A percentile compares a stretch with the other conserved stretches of the same genome.
phyloP scores from a whole-genome alignment of 2,113 vertebrate species.

The Falcunculus frontatus region DNA sequence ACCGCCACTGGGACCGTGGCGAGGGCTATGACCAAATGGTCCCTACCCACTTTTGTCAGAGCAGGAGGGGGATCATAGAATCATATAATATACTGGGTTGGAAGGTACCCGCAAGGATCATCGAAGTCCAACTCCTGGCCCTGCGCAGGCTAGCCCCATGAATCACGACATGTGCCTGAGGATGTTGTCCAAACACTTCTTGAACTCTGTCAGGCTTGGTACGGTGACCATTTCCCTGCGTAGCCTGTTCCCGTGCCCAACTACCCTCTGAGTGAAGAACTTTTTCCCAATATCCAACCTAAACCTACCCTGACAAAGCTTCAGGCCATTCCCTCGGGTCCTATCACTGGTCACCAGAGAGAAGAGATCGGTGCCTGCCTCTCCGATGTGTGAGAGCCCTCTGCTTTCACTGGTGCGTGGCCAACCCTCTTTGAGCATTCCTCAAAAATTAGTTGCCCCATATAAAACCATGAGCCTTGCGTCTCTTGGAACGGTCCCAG shows the following conservation, averaged over 20 bases:
- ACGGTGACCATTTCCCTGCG: not conserved
- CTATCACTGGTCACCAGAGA: not conserved
- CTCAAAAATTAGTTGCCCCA: not conserved
- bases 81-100: not conserved
- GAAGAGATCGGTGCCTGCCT: not conserved
- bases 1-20: not conserved
- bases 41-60: not conserved
- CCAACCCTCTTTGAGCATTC: not conserved
- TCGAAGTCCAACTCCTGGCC: not conserved
- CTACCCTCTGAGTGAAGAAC: not conserved
- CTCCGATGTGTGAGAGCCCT: not conserved
- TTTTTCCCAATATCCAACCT: not conserved
- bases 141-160: not conserved
- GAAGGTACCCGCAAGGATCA: not conserved
- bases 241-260: not conserved
- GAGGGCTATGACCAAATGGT: not conserved
- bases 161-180: not conserved
- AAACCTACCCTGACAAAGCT: not conserved
- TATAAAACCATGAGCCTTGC: not conserved
- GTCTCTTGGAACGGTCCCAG: not conserved
- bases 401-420: not conserved
- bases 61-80: not conserved
- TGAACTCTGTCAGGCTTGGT: not conserved
- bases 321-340: not conserved
- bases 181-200: not conserved